These are phyloP conservation scores for Turdus rufiventris DNA, from an alignment of 2,113 vertebrate genomes.

Conservation along the genomic window DNA sequence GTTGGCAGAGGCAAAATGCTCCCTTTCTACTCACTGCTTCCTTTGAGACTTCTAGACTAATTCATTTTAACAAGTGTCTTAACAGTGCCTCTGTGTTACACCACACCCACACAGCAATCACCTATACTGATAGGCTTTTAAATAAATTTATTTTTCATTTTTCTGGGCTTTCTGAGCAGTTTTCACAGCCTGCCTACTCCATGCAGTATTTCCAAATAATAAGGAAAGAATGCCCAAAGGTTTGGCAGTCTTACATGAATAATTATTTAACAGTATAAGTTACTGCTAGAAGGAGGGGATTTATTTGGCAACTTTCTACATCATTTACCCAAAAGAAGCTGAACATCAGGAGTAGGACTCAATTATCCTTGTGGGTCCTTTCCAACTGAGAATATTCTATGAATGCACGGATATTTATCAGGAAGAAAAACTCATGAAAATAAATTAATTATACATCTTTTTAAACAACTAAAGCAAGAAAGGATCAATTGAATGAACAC, in stretches of 20 bases:
- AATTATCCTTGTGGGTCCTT: neutral
- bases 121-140: neutral
- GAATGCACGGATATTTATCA: neutral
- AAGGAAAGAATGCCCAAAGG: neutral
- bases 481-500: neutral
- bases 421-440: fast-evolving
- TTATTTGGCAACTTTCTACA: neutral
- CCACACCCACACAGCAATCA: neutral
- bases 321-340: neutral
- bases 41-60: neutral
- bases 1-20: constrained; percentile 26
- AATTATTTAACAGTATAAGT: neutral
- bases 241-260: neutral
- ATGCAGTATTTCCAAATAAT: neutral
- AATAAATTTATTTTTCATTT: neutral
- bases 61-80: neutral
- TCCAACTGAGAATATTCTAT: neutral
- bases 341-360: neutral
- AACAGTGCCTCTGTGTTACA: constrained; percentile 17
- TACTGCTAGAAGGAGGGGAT: neutral
- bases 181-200: neutral
- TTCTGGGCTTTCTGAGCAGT: neutral
- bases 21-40: neutral
- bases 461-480: neutral
- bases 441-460: neutral